phyloP scores from a whole-genome alignment of 1,140 invertebrate species.

The Sitophilus oryzae region DNA sequence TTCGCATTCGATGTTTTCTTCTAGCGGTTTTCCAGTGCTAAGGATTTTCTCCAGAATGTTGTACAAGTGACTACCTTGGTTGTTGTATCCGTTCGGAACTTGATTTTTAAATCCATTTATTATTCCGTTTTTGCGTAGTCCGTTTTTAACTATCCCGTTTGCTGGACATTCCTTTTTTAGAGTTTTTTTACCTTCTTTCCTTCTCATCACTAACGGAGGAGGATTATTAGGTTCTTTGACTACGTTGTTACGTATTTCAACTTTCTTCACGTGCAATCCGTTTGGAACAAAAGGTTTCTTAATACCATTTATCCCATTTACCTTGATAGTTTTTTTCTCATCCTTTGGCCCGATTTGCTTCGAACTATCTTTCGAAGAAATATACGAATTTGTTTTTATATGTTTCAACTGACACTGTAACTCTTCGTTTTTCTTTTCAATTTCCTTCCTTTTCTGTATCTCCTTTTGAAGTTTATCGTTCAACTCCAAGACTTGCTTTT shows the following conservation, averaged over 20 bases:
- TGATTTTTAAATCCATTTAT: conserved; percentile 8
- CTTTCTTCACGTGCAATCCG: conserved; percentile 1
- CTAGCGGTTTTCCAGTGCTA: conserved; percentile 20
- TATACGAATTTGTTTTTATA: conserved; percentile 15
- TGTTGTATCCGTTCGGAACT: conserved; percentile 8
- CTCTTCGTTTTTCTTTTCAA: conserved; percentile 33
- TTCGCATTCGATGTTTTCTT: conserved; percentile 24
- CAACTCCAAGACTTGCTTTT: conserved; percentile 30
- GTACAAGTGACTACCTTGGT: conserved; percentile 12
- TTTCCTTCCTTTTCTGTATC: conserved; percentile 31
- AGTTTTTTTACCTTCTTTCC: conserved; percentile 11
- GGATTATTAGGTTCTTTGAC: not conserved
- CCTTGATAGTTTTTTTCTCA: conserved; percentile 8
- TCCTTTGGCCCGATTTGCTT: conserved; percentile 5
- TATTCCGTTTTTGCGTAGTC: conserved; percentile 5
- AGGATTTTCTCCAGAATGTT: conserved; percentile 33
- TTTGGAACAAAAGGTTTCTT: conserved; percentile 7
- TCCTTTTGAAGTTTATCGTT: conserved; percentile 31
- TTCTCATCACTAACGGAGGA: conserved; percentile 2
- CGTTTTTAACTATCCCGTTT: conserved; percentile 5
- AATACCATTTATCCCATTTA: conserved; percentile 9
- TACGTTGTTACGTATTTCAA: not conserved
- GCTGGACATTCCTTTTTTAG: not conserved
- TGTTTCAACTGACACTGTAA: conserved; percentile 31
- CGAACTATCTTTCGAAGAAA: not conserved